phyloP scores from a whole-genome alignment of 2,888 invertebrate genomes.

The Xanthia togata region DNA sequence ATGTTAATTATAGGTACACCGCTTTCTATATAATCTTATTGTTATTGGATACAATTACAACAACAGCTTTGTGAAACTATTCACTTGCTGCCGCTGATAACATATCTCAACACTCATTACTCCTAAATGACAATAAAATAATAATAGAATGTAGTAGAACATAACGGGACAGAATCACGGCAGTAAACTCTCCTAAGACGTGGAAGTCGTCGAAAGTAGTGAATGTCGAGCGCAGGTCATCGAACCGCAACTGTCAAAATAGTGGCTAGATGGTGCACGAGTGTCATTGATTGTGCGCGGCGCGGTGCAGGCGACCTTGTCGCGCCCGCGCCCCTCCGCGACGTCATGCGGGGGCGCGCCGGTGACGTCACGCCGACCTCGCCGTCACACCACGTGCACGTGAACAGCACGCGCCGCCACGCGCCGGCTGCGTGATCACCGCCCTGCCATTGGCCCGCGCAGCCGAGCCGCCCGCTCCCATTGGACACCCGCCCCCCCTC shows the following conservation, averaged over 20 bases:
- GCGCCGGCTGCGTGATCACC: slow-evolving; percentile 93
- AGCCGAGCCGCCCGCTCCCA: slow-evolving; percentile 93
- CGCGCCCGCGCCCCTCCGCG: slow-evolving; percentile 79
- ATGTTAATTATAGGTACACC: slow-evolving; percentile 10
- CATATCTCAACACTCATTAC: slow-evolving; percentile 24
- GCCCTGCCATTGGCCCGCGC: slow-evolving; percentile 90
- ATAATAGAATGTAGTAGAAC: not conserved
- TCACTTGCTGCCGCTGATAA: slow-evolving; percentile 41
- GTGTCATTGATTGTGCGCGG: slow-evolving; percentile 70
- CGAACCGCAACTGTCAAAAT: slow-evolving; percentile 79
- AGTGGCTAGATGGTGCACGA: slow-evolving; percentile 74
- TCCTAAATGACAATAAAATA: slow-evolving; percentile 5
- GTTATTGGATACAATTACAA: slow-evolving; percentile 50
- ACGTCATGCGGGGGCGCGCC: slow-evolving; percentile 90
- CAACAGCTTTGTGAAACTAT: slow-evolving; percentile 40
- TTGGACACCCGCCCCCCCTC: slow-evolving; percentile 91
- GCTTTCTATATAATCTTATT: slow-evolving; percentile 48
- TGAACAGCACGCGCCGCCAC: slow-evolving; percentile 95
- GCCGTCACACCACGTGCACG: slow-evolving; percentile 95
- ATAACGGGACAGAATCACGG: slow-evolving; percentile 9
- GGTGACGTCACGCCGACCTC: slow-evolving; percentile 91
- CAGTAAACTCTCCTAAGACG: not conserved
- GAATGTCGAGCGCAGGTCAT: slow-evolving; percentile 70
- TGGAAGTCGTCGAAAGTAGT: slow-evolving; percentile 56
- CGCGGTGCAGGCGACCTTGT: slow-evolving; percentile 80